phyloP scores from a whole-genome alignment of 2,113 vertebrate species.

The Capreolus pygargus region DNA sequence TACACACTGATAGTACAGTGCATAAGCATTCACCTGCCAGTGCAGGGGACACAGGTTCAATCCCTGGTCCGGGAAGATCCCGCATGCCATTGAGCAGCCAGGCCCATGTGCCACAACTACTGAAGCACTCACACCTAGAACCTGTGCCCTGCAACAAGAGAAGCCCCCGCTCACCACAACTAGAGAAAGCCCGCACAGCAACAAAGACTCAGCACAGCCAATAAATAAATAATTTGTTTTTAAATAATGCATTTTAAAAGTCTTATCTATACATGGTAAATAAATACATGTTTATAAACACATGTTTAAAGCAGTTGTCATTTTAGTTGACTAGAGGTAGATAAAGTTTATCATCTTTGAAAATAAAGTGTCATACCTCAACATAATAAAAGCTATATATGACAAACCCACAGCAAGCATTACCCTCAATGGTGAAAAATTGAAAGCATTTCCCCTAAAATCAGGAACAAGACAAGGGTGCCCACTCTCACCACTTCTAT shows the following conservation, averaged over 20 bases:
- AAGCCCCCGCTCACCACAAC: background rate
- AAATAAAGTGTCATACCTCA: constrained; percentile 1
- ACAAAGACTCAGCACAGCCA: background rate
- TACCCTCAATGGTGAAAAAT: too few species aligned
- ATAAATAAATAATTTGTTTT: background rate
- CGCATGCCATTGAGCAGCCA: background rate
- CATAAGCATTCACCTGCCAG: background rate
- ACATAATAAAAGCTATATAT: too few species aligned
- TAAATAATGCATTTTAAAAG: background rate
- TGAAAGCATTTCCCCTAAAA: too few species aligned
- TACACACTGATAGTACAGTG: background rate
- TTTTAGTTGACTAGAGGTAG: background rate
- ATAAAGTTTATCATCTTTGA: constrained; percentile 21
- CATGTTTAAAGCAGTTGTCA: constrained; percentile 1
- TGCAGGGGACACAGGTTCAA: background rate
- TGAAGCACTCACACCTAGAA: background rate
- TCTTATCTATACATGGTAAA: background rate
- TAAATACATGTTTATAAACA: background rate
- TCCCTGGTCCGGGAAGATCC: background rate
- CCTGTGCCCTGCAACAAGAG: background rate
- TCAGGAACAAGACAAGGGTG: too few species aligned
- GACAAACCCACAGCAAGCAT: too few species aligned
- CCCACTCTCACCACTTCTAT: too few species aligned
- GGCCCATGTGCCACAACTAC: background rate
- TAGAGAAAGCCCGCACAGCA: background rate